Evolutionary conservation across 2,113 vertebrate species (phyloP), one percentile per base, ranked within the genome.

Genomic region (Zapornia atra): DNA sequence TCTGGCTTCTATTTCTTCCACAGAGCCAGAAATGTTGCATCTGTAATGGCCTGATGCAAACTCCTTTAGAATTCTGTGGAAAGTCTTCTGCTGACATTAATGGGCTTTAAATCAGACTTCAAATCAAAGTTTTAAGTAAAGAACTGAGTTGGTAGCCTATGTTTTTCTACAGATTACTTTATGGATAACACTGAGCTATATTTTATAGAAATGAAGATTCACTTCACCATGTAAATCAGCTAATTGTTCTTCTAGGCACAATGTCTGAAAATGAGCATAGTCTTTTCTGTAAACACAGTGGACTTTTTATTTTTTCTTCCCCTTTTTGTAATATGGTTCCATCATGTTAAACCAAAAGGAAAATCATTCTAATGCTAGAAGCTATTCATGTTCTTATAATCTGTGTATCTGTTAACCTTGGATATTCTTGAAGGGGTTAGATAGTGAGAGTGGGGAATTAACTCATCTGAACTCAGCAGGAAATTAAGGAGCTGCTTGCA

Each of bases 1-100:
- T 92, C 83, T 91, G 88, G 29, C 66, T 94, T 94, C 65, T 94
- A 5, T 91, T 92, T 69, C 66, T 92, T 94, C 59, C 54, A 53
- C 26, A 34, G 57, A 63, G 31, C 12, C 57, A 73, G 44, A 89
- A 94, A 77, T 42, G 34, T 72, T 94, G 19, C 44, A 36, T 69
- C 65, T 87, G 53, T 89, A 89, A 94, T 38, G 19, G 6, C 57
- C 59, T 87, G 77, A 87, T 69, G 53, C 88, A 94, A 90, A 90
- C 68, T 82, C 40, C 22, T 66, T 85, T 61, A 44, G 46, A 90
- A 85, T 22, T 77, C 66, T 69, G 51, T 72, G 36, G 18, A 85
- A 96, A 94, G 88, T 91, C 40, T 89, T 82, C 61, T 1, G 4
- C 13, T 85, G 54, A 73, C 29, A 80, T 53, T 79, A 91, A 87